Conservation (phyloP, 1,140 invertebrate species). For the Bombus waltoni region DNA sequence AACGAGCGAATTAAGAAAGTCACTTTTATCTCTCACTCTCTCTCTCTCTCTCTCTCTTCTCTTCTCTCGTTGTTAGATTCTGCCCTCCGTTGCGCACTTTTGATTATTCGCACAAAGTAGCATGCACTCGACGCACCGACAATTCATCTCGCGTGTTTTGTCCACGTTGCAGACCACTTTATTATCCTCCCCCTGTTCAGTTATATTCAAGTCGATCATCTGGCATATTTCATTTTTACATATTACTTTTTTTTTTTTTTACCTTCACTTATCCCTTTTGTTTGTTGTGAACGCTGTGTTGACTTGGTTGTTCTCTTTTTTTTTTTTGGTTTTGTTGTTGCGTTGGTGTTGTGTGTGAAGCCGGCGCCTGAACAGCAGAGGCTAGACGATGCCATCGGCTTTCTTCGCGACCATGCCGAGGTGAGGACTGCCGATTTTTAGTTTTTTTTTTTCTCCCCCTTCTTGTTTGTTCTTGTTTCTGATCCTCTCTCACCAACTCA, state of each 20-base stretch:
- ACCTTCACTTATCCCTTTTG: slow-evolving; percentile 62
- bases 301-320: slow-evolving; percentile 81
- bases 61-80: slow-evolving; percentile 21
- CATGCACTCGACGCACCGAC: slow-evolving; percentile 58
- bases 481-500: slow-evolving; percentile 15
- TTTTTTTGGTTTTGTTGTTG: slow-evolving; percentile 83
- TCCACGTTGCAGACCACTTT: slow-evolving; percentile 19
- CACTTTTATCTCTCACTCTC: not conserved
- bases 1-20: not conserved
- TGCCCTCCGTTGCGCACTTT: not conserved
- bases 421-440: slow-evolving; percentile 84
- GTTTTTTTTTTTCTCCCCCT: slow-evolving; percentile 67
- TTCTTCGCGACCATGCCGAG: slow-evolving; percentile 92
- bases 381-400: slow-evolving; percentile 94
- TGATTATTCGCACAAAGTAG: slow-evolving; percentile 51
- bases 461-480: slow-evolving; percentile 23
- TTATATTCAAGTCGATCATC: slow-evolving; percentile 50
- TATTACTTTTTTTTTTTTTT: slow-evolving; percentile 46
- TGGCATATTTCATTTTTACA: slow-evolving; percentile 45
- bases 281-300: slow-evolving; percentile 83
- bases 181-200: slow-evolving; percentile 59
- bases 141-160: slow-evolving; percentile 39
- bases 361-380: slow-evolving; percentile 91
- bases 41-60: too few species aligned
- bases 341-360: slow-evolving; percentile 85